Percentiles rank a stretch among this genome's conserved stretches.
Evolutionary conservation across 2,113 vertebrate species (phyloP).

Genomic region (Osmerus mordax): DNA sequence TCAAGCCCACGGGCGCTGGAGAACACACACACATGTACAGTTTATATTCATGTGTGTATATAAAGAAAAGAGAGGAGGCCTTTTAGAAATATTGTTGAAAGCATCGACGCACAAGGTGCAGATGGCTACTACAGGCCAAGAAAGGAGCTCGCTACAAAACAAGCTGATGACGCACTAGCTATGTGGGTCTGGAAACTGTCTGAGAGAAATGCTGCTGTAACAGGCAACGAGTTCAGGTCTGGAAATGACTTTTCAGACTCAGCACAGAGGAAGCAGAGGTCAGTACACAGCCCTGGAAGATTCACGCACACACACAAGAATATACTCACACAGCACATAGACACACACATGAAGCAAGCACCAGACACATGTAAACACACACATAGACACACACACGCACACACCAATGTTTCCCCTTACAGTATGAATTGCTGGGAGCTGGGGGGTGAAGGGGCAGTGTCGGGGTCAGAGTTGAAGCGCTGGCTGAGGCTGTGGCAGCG

Average conservation of each 20-base stretch:
- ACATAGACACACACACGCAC: neutral
- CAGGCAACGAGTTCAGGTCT: neutral
- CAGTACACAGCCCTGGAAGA: neutral
- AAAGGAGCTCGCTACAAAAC: neutral
- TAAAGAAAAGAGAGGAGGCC: too few relatives aligned
- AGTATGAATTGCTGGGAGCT: constrained; percentile 86
- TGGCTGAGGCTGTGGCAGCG: constrained; percentile 89
- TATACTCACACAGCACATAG: neutral
- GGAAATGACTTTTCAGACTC: neutral
- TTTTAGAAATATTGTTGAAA: too few relatives aligned
- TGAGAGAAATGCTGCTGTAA: neutral
- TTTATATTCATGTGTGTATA: neutral
- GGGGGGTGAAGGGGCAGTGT: constrained; percentile 88
- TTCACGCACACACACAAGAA: neutral
- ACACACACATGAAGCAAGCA: neutral
- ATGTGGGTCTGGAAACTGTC: neutral
- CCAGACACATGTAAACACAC: neutral
- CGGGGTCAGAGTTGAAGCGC: constrained; percentile 88
- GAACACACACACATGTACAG: neutral
- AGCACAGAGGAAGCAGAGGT: neutral
- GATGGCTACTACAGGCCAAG: too few relatives aligned
- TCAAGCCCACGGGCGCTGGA: constrained; percentile 51
- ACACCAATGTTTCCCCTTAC: constrained; percentile 61
- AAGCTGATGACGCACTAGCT: neutral
- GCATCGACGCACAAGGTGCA: too few relatives aligned